Base-by-base conservation (phyloP, 2,888 invertebrate genomes). In the Palloptera scutellata region DNA sequence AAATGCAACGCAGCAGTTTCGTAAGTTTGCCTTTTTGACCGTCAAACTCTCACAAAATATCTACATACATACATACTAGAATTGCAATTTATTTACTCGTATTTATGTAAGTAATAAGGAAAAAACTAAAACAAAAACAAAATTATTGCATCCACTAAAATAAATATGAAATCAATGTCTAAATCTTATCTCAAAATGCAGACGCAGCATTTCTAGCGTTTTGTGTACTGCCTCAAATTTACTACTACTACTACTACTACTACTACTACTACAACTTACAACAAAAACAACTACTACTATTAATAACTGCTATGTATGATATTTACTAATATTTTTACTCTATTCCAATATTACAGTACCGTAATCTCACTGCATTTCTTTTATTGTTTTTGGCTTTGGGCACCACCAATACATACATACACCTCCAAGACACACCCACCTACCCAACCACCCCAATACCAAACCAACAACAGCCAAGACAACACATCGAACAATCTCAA, bases 351-450 rank as follows among this genome's bases (percentile, higher is more conserved):
- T 60, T 41, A 55, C 41, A 41, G 54, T 62, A 70, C 59, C 43
- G 45, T 53, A 66, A 61, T 52, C 42, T 69, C 71, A 71, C 70
- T 61, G 65, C 74, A 77, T 70, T 78, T 78, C 64, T 61, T 65
- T 30, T 52, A 58, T 64, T 64, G n/a, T 70, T 75, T 77, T 64
- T 73, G 75, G 79, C 79, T 79, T 79, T 74, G 74, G 72, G 72
- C 72, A 72, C 72, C 19, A 30, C 48, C 48, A 48, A 48, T 15
- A 48, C 48, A 57, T 57, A 64, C 64, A 64, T 53, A 58, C 58
- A 61, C 54, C 61, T 60, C 51, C n/a, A 51, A 19, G 41, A 61
- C 55, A 52, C 57, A 61, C 64, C 58, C 52, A 42, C 15, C 40
- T 20, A 51, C 43, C n/a, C 48, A 1, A 15, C 48, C 48, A 48